Evolutionary conservation across 2,113 vertebrate species (phyloP), one percentile per base, ranked within the genome.

Genomic region (Callipepla californica): DNA sequence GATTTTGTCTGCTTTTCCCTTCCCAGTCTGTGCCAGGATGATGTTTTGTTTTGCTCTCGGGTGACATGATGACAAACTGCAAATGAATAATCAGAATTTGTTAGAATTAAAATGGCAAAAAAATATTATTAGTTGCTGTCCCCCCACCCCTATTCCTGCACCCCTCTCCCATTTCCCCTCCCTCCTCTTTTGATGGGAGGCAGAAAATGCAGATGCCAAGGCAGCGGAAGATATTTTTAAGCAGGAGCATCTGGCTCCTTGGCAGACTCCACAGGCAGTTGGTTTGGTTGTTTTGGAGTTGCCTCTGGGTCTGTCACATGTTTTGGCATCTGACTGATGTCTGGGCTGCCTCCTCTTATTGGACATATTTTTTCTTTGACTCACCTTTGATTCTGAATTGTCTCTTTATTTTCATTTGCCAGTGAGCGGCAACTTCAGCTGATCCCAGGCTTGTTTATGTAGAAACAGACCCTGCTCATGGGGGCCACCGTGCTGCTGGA

Each of bases 201-300:
- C 96, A 95, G 87, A 88, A 89, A 89, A 92, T 97, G 96, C 96
- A 97, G 97, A 97, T 97, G 97, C 98, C 97, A 97, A 96, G 93
- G 97, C 97, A 97, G 97, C 26, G 87, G 96, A 98, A 98, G 98
- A 97, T 98, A 98, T 98, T 98, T 98, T 98, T 98, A 97, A 98
- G 97, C 97, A 96, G 92, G 94, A 97, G 98, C 98, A 98, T 98
- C 98, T 98, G 98, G 97, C 96, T 97, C 96, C 93, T 98, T 98
- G 98, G 98, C 98, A 98, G 97, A 96, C 96, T 97, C 94, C 86
- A 86, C 95, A 97, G 95, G 93, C 96, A 97, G 96, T 97, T 97
- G 96, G 97, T 97, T 97, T 85, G 97, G 96, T 97, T 97, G 97
- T 97, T 97, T 96, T 96, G 92, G 96, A 98, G 97, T 97, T 95